phyloP scores from a whole-genome alignment of 1,140 invertebrate species.

The Atta cephalotes region DNA sequence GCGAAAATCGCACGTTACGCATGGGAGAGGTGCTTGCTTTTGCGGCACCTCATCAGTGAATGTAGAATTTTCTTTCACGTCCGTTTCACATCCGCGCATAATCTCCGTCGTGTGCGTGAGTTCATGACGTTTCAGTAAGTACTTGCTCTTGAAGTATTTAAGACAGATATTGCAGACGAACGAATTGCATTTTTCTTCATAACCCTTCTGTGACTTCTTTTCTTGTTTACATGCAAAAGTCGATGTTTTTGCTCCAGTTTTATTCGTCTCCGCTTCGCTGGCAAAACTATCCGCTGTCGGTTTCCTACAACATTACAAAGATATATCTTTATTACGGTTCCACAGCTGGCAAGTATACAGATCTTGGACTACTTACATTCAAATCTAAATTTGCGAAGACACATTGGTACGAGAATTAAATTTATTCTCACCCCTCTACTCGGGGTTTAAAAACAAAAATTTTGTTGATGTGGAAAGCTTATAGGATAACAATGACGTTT shows the following conservation, averaged over 20 bases:
- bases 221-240: neutral
- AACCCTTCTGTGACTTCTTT: neutral
- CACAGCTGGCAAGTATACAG: neutral
- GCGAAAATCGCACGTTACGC: conserved; percentile 57
- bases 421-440: neutral
- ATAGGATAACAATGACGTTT: neutral
- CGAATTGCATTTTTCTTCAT: neutral
- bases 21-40: conserved; percentile 61
- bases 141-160: conserved; percentile 44
- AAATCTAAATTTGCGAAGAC: conserved; percentile 49
- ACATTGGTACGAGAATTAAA: conserved; percentile 10
- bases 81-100: neutral
- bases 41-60: neutral
- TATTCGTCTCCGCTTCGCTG: neutral
- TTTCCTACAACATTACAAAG: conserved; percentile 77
- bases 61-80: neutral
- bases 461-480: neutral
- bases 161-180: conserved; percentile 30
- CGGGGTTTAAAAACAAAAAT: neutral
- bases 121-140: conserved; percentile 73
- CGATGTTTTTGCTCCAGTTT: neutral
- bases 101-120: conserved; percentile 57
- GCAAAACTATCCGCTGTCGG: neutral
- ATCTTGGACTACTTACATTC: conserved; percentile 69
- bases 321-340: conserved; percentile 71